A percentile compares a stretch with the other conserved stretches of the same genome.
phyloP scores from a whole-genome alignment of 2,113 vertebrate species.

The Datnioides undecimradiatus region DNA sequence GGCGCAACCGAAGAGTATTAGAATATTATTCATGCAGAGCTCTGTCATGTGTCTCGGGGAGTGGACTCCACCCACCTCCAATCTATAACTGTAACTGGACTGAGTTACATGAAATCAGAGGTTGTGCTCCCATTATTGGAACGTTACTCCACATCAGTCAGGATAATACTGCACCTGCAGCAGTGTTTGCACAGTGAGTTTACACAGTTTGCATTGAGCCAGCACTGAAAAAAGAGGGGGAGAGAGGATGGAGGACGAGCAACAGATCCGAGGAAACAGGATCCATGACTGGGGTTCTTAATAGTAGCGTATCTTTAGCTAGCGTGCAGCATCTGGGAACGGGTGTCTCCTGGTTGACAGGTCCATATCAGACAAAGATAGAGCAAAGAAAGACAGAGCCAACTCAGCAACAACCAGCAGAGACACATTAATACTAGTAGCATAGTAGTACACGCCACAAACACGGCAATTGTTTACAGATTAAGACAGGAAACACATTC shows the following conservation, averaged over 20 bases:
- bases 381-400: constrained; percentile 55
- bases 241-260: too few relatives aligned
- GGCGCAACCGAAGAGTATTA: too few relatives aligned
- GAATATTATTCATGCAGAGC: too few relatives aligned
- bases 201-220: not conserved
- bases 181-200: not conserved
- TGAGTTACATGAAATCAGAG: too few relatives aligned
- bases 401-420: constrained; percentile 34
- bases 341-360: constrained; percentile 58
- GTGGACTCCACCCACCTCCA: too few relatives aligned
- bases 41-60: too few relatives aligned
- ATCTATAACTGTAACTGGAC: too few relatives aligned
- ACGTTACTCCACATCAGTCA: too few relatives aligned
- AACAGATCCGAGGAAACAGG: too few relatives aligned
- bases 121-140: too few relatives aligned
- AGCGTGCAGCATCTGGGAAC: not conserved
- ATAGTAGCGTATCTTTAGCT: not conserved
- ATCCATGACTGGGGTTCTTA: not conserved
- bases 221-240: too few relatives aligned
- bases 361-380: constrained; percentile 64
- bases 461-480: constrained; percentile 16
- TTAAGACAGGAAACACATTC: not conserved
- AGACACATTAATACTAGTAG: constrained; percentile 15
- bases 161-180: too few relatives aligned
- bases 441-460: constrained; percentile 19